Evolutionary conservation across 2,888 invertebrate genomes (phyloP).

Genomic region (Petrophora chlorosata): DNA sequence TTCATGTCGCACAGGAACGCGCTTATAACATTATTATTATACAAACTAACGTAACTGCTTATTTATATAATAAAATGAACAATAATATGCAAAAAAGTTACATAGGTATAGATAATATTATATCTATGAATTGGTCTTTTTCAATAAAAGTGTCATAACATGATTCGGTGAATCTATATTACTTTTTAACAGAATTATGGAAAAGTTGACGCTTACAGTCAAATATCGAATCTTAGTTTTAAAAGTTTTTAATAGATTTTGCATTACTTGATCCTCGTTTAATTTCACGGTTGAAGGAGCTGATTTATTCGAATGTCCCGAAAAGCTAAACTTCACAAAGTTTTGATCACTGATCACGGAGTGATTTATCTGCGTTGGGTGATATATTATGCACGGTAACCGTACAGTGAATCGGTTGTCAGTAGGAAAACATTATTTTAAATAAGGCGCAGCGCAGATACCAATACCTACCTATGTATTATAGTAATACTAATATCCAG

Average conservation of each 20-base stretch:
- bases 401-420: slow-evolving; percentile 33
- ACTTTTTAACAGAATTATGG: neutral
- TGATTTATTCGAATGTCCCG: slow-evolving; percentile 65
- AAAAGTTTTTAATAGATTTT: slow-evolving; percentile 50
- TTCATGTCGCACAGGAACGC: too few relatives aligned
- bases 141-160: too few relatives aligned
- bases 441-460: too few relatives aligned
- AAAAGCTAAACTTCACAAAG: slow-evolving; percentile 66
- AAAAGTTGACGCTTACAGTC: neutral
- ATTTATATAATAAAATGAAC: too few relatives aligned
- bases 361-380: slow-evolving; percentile 59
- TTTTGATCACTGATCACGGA: slow-evolving; percentile 66
- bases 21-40: too few relatives aligned
- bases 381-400: slow-evolving; percentile 54
- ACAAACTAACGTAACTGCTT: too few relatives aligned
- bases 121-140: too few relatives aligned
- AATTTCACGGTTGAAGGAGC: slow-evolving; percentile 61
- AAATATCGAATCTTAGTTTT: slow-evolving; percentile 6
- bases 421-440: slow-evolving; percentile 27
- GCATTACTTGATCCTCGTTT: slow-evolving; percentile 55
- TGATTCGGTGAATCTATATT: too few relatives aligned
- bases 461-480: too few relatives aligned
- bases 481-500: too few relatives aligned
- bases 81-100: too few relatives aligned
- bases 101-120: too few relatives aligned